Evolutionary conservation across 2,888 invertebrate species (phyloP), one percentile per base, ranked within the genome.

Genomic region (Zelleria hepariella): DNA sequence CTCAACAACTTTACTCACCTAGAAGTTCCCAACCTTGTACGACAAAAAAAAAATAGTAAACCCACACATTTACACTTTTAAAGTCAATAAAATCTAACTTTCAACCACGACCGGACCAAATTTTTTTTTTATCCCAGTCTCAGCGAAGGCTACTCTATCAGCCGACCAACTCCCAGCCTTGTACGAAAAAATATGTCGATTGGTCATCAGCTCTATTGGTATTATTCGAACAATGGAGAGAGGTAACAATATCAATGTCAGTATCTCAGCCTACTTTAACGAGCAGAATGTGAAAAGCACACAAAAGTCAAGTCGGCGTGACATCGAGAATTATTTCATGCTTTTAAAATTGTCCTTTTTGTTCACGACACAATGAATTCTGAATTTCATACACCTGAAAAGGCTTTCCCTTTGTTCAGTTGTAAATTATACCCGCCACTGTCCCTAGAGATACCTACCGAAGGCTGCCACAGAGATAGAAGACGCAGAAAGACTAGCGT

Each of bases 311-410:
- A 21, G 32, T 15, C n/a, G n/a, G 32, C 32, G n/a, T 42, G 15
- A 42, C 32, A 15, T 10, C 32, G 32, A 15, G 32, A 21, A 51
- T 51, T 51, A 51, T 51, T 32, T 64, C 68, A 68, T 65, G 73
- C 67, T 77, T 75, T 73, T 75, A 81, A 81, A 82, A 78, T 75
- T 69, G 72, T 75, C 71, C 32, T 75, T 74, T 75, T 81, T 84
- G 80, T 83, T 80, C 82, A 80, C 77, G 77, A 72, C 71, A 79
- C 80, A 77, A 83, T 84, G 82, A 82, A 83, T 83, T 78, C 70
- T 67, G 72, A 74, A 79, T 79, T 78, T 76, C 75, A 78, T 80
- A 77, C 77, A 79, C 76, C 81, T 70, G 71, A 69, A 74, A 74
- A 75, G 73, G 72, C 70, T 73, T 68, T 70, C 70, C 80, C 75